These are phyloP conservation scores for Ypsolopha scabrella DNA, from an alignment of 2,888 invertebrate species.

Conservation along the genomic window DNA sequence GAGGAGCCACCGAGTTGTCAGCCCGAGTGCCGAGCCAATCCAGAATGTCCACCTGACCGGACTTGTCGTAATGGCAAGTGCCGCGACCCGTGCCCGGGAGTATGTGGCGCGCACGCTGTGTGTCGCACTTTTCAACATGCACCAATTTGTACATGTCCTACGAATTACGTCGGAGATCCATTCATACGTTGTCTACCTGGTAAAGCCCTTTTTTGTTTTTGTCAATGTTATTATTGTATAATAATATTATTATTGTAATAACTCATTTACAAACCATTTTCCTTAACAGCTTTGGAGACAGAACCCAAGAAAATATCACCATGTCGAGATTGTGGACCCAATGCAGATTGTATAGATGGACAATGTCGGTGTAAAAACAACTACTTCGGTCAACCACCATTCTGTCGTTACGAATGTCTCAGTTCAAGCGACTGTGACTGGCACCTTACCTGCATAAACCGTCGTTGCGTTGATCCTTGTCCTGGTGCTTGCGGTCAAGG, in stretches of 20 bases:
- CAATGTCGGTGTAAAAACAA: conserved; percentile 76
- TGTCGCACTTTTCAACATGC: conserved; percentile 81
- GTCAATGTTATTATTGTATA: background rate
- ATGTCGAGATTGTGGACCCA: conserved; percentile 80
- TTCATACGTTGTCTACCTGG: conserved; percentile 75
- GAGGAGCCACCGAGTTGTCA: conserved; percentile 82
- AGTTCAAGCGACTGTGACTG: conserved; percentile 78
- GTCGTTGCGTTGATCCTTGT: conserved; percentile 81
- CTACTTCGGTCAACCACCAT: conserved; percentile 79
- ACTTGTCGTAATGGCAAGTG: conserved; percentile 77
- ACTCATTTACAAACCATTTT: background rate
- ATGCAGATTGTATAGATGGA: conserved; percentile 77
- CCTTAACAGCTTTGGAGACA: conserved; percentile 25
- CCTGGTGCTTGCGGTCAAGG: conserved; percentile 81
- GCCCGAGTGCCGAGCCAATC: conserved; percentile 80
- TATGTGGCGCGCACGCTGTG: conserved; percentile 80
- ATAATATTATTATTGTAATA: background rate
- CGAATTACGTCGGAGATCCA: conserved; percentile 80
- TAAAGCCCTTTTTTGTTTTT: conserved; percentile 31
- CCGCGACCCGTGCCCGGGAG: conserved; percentile 79
- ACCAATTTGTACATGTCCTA: conserved; percentile 81
- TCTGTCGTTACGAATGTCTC: conserved; percentile 79
- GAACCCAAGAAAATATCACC: conserved; percentile 61
- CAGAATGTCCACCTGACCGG: conserved; percentile 73
- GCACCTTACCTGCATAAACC: conserved; percentile 76